Evolutionary conservation across 1,140 invertebrate species (phyloP).

Genomic region (Diprion similis): DNA sequence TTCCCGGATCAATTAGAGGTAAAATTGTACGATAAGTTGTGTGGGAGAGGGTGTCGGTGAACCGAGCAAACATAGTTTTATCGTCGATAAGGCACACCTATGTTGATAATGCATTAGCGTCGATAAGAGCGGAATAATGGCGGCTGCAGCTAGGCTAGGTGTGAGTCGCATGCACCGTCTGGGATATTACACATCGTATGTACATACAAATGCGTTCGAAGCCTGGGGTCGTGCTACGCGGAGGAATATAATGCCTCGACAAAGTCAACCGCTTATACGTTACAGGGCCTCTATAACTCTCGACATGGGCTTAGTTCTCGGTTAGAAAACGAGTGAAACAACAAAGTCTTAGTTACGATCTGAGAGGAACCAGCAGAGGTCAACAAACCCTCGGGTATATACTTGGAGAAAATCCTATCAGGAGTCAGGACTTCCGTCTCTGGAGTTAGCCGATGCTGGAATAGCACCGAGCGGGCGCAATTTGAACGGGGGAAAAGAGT

Average conservation of each 20-base stretch:
- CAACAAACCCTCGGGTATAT: background rate
- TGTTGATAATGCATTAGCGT: slow-evolving; percentile 50
- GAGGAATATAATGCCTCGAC: background rate
- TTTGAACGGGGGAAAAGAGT: background rate
- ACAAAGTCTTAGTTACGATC: background rate
- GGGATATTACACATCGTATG: background rate
- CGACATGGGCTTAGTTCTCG: too few species aligned
- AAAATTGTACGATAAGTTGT: background rate
- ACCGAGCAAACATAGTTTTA: slow-evolving; percentile 14
- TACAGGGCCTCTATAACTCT: too few species aligned
- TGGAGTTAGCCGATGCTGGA: background rate
- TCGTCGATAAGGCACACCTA: slow-evolving; percentile 35
- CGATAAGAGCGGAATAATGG: slow-evolving; percentile 3
- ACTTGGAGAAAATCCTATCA: slow-evolving; percentile 2
- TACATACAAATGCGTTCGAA: background rate
- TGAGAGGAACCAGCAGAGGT: background rate
- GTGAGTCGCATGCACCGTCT: background rate
- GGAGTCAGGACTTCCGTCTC: background rate
- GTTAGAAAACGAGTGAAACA: too few species aligned
- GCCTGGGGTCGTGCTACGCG: background rate
- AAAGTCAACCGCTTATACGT: background rate
- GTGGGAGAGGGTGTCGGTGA: slow-evolving; percentile 3
- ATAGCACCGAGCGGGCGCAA: background rate
- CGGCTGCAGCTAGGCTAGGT: background rate
- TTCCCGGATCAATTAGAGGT: too few species aligned